Evolutionary conservation across 2,888 invertebrate species (phyloP), one percentile per base, ranked within the genome.

Genomic region (Hylaea fasciaria): DNA sequence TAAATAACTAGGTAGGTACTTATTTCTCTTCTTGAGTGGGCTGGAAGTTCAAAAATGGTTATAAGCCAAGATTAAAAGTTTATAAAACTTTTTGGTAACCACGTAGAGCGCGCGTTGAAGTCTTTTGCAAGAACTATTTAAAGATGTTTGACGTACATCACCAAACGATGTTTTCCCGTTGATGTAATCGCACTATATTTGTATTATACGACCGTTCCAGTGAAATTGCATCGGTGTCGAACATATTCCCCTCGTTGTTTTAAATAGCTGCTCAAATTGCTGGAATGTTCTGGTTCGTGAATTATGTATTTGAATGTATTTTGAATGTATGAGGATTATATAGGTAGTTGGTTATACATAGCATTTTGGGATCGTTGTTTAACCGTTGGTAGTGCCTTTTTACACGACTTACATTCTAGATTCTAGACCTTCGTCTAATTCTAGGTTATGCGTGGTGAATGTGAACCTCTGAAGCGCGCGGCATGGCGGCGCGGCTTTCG

Each of bases 71-170:
- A 9, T 49, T 13, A 40, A 39, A 28, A 10, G 40, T 39, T 52
- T 44, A 35, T 44, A 16, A 16, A 32, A 41, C 41, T 35, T 49
- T 39, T 39, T 37, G 51, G 43, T 37, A 37, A 14, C 16, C 14
- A 35, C 32, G 12, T n/a, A 48, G 52, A 17, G 44, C 48, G 32
- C 39, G 52, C 61, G 61, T 62, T 56, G 61, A 62, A 9, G 40
- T 62, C 61, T 57, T 57, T 62, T 62, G 44, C 44, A 52, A 48
- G 48, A 49, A 46, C 45, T 62, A 62, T 62, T 62, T 62, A 45
- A 51, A 53, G 61, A 48, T 5, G 32, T 52, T 57, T 62, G 54
- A 54, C 54, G 54, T 55, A 62, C 49, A 51, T 54, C 39, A 35
- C 47, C 40, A 47, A 45, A 29, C 57, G 14, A 40, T 62, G 45